Conservation (phyloP, 2,113 vertebrate species). For the Spilogale gracilis region DNA sequence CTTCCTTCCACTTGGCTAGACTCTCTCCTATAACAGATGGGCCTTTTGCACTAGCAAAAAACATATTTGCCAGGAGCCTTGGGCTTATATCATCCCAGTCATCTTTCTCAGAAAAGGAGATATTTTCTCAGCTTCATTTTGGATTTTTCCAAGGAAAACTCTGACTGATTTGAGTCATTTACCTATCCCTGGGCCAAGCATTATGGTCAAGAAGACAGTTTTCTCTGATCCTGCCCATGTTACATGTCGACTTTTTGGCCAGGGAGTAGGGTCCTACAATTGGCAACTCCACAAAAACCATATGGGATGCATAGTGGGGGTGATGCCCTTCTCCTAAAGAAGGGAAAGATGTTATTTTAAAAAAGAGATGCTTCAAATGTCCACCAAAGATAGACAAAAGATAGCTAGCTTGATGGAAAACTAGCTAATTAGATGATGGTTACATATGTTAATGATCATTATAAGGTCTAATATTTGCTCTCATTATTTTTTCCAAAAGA, state of each 20-base stretch:
- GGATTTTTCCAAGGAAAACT: background rate
- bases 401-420: background rate
- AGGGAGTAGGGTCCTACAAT: background rate
- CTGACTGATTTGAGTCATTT: background rate
- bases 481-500: conserved; percentile 11
- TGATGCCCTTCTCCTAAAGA: background rate
- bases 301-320: background rate
- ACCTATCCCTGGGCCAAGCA: background rate
- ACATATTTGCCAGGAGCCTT: conserved; percentile 1
- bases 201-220: background rate
- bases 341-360: background rate
- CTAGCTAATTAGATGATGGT: background rate
- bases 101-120: conserved; percentile 10
- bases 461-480: background rate
- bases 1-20: background rate
- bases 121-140: conserved; percentile 26
- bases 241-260: background rate
- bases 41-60: conserved; percentile 57
- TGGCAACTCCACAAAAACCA: background rate
- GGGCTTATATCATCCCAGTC: conserved; percentile 10
- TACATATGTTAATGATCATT: background rate
- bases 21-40: conserved; percentile 39
- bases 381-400: background rate
- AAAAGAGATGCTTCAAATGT: background rate
- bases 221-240: background rate